phyloP scores from a whole-genome alignment of 2,113 vertebrate genomes.

The Numida meleagris region DNA sequence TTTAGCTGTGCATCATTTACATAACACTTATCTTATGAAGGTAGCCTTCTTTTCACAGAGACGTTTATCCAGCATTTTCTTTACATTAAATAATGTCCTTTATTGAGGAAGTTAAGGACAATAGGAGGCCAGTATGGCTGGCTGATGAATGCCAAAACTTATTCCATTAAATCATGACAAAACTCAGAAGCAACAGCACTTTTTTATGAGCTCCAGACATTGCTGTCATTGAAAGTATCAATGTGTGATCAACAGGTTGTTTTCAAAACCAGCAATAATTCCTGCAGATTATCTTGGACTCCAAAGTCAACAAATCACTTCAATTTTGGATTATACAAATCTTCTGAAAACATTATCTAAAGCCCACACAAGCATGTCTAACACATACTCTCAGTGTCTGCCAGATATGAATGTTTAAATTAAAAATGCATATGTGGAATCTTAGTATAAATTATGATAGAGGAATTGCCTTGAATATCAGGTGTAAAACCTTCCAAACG shows the following conservation, averaged over 20 bases:
- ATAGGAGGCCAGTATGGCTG: not conserved
- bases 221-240: not conserved
- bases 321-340: not conserved
- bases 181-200: not conserved
- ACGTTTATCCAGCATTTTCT: not conserved
- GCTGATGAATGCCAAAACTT: not conserved
- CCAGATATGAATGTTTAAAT: not conserved
- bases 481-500: not conserved
- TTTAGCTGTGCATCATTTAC: not conserved
- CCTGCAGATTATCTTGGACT: not conserved
- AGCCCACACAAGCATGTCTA: not conserved
- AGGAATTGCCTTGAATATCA: not conserved
- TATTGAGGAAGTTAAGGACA: not conserved
- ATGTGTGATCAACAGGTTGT: not conserved
- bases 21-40: not conserved
- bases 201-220: not conserved
- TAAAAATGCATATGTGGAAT: not conserved
- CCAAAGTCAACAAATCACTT: not conserved
- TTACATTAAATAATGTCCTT: not conserved
- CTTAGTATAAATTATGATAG: not conserved
- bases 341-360: not conserved
- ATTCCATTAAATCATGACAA: not conserved
- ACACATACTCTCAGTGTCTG: not conserved
- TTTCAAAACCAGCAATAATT: constrained; percentile 14
- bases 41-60: not conserved